Percentiles rank a stretch among this genome's conserved stretches.
Evolutionary conservation across 1,140 invertebrate genomes (phyloP).

Genomic region (Stegodyphus mimosarum): DNA sequence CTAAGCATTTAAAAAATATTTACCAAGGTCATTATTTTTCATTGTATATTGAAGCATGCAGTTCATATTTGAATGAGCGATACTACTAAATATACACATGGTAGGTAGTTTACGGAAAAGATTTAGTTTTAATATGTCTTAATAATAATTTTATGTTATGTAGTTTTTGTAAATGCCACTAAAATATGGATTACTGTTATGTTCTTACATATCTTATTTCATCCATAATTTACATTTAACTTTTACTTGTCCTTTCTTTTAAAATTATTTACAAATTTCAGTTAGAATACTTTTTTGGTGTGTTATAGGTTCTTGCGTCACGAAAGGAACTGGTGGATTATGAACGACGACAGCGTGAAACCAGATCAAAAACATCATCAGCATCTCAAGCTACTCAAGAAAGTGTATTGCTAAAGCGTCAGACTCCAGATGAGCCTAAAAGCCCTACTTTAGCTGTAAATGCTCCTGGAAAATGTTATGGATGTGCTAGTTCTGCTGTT

Average conservation of each 20-base stretch:
- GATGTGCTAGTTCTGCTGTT: conserved; percentile 76
- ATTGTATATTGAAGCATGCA: too few species aligned
- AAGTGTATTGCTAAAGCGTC: conserved; percentile 17
- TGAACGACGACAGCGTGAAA: conserved; percentile 82
- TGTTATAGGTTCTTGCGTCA: conserved; percentile 79
- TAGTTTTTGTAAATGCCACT: neutral
- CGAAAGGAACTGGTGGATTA: conserved; percentile 91
- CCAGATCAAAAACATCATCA: conserved; percentile 46
- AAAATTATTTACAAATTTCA: too few species aligned
- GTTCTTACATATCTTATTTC: neutral
- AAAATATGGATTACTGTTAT: neutral
- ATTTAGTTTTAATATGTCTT: too few species aligned
- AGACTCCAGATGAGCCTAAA: conserved; percentile 41
- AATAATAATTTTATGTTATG: neutral
- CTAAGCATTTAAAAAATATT: too few species aligned
- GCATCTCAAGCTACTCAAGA: conserved; percentile 9
- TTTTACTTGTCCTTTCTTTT: neutral
- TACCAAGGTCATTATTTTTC: too few species aligned
- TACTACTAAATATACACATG: too few species aligned
- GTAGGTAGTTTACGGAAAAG: too few species aligned
- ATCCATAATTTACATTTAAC: neutral
- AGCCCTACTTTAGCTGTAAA: conserved; percentile 28
- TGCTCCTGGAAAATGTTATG: conserved; percentile 69
- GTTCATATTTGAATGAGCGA: too few species aligned
- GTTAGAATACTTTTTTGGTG: too few species aligned